Evolutionary conservation across 1,140 invertebrate genomes (phyloP), one percentile per base, ranked within the genome.

Genomic region (Pollicipes pollicipes): DNA sequence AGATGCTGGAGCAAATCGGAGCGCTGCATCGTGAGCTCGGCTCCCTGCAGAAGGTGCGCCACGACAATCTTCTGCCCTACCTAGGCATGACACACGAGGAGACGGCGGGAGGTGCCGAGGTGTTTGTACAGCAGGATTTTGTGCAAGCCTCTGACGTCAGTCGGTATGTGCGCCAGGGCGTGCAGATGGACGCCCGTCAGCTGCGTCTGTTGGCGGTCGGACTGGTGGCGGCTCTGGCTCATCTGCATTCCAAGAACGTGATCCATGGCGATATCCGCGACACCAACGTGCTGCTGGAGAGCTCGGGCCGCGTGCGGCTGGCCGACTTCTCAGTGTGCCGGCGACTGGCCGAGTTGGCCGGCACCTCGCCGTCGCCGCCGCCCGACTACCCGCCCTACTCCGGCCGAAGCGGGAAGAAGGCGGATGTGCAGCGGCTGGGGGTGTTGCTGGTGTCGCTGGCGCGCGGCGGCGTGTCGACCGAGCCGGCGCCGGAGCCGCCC

Each of bases 171-270:
- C 81, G 76, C 73, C 82, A 82, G 75, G 82, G 82, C 77, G 82
- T 83, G 69, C 81, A 82, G 68, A 79, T 86, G 70, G 84, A 82
- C 66, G 78, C 86, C 26, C 84, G 84, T 73, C 77, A 86, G 68
- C 75, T 90, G 29, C 83, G 86, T 24, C 81, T 85, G 77, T 83
- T 88, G 72, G 83, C 86, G 1, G 79, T 78, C 13, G 86, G 86
- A 67, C 81, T 90, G 29, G 77, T 91, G 0, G 81, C 83, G 68
- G 87, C 86, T 2, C 75, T 93, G 10, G 79, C 85, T 27, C 90
- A 86, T 77, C 79, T 93, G 24, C 90, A 92, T 76, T 81, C 84
- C 67, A 90, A 90, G 76, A 87, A 87, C 75, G 85, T 91, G 16
- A 87, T 89, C 0, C 89, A 92, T 77, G 88, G 87, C 76, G 85